Conservation (phyloP, 2,797 vertebrate species). For the Ptychadena robeensis region DNA sequence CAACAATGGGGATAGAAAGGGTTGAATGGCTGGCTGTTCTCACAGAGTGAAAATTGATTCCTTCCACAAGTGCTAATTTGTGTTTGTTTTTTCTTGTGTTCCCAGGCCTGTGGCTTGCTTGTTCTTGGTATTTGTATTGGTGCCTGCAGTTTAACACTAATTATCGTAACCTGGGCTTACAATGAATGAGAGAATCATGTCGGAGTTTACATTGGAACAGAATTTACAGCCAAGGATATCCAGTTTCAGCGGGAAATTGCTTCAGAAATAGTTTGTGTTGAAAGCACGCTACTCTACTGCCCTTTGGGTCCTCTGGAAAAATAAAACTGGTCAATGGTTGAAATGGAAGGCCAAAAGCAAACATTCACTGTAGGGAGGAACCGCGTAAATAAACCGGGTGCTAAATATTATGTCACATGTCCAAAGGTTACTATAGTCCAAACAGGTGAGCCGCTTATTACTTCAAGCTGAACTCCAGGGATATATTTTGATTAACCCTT, state of each 20-base stretch:
- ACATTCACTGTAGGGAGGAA: not conserved
- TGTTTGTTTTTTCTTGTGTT: constrained; percentile 64
- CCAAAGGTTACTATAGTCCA: not conserved
- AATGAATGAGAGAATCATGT: constrained; percentile 66
- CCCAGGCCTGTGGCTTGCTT: constrained; percentile 74
- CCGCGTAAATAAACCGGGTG: not conserved
- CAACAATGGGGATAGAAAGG: constrained; percentile 19
- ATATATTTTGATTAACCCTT: no score
- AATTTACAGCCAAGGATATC: constrained; percentile 58
- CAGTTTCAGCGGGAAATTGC: constrained; percentile 51
- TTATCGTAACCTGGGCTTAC: constrained; percentile 81
- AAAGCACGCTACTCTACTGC: constrained; percentile 16
- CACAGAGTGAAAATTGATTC: constrained; percentile 56
- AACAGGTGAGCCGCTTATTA: not conserved
- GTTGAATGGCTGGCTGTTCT: constrained; percentile 35
- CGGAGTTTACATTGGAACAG: constrained; percentile 45
- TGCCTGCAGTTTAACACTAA: constrained; percentile 82
- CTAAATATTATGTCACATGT: constrained; percentile 12
- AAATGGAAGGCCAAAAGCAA: not conserved
- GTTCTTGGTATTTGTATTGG: constrained; percentile 86
- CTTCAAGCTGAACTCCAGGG: no score
- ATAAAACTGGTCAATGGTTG: constrained; percentile 11
- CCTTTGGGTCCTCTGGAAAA: constrained; percentile 23
- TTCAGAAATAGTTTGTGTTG: constrained; percentile 53
- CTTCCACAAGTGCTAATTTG: constrained; percentile 55